Percentiles rank a stretch among this genome's conserved stretches.
These are phyloP conservation scores for crab-eating macaque (Macaca fascicularis) DNA, from an alignment of 2,113 vertebrate genomes.

Conservation along the genomic window DNA sequence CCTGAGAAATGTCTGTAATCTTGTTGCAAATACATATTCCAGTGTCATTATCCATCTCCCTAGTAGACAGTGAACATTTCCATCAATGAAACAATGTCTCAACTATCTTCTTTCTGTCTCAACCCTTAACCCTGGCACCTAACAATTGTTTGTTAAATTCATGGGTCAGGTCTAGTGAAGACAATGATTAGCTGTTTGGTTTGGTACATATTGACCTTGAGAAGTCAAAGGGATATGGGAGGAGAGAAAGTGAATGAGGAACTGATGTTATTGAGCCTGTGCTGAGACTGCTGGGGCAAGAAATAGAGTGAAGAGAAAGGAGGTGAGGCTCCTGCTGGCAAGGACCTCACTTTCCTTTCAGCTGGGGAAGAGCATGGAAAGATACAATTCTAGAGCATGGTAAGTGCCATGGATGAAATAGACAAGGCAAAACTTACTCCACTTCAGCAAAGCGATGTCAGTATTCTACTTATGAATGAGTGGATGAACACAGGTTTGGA, in stretches of 20 bases:
- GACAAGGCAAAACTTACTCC: neutral
- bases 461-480: neutral
- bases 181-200: neutral
- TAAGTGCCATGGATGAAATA: neutral
- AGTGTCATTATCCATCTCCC: neutral
- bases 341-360: neutral
- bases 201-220: neutral
- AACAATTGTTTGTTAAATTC: constrained; percentile 10
- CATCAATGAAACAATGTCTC: neutral
- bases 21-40: neutral
- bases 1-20: neutral
- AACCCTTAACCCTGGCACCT: neutral
- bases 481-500: neutral
- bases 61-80: neutral
- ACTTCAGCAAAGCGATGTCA: neutral
- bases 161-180: neutral
- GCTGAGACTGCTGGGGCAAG: neutral
- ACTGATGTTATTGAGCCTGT: neutral
- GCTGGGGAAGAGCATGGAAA: neutral
- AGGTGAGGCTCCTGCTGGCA: neutral
- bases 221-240: neutral
- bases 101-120: neutral
- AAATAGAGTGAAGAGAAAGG: neutral
- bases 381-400: neutral
- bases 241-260: neutral